These are phyloP conservation scores for Alligator sinensis DNA, from an alignment of 2,113 vertebrate genomes.

Conservation along the genomic window DNA sequence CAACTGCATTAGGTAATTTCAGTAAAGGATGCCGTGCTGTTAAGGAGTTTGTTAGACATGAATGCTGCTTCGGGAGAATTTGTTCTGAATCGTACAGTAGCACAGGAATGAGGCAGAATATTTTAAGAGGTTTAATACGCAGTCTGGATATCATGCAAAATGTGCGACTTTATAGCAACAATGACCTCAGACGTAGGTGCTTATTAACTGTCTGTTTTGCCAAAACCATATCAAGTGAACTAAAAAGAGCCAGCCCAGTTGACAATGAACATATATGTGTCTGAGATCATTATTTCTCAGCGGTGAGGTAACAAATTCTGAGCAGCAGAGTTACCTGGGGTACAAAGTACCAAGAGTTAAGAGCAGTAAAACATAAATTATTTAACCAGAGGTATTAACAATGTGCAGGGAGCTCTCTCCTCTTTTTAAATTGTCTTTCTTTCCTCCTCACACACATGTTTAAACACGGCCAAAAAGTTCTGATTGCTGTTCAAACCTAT, in stretches of 20 bases:
- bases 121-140: conserved; percentile 15
- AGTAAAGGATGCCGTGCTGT: neutral
- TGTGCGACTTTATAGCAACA: neutral
- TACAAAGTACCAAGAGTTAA: neutral
- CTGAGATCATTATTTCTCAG: neutral
- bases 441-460: rapidly evolving
- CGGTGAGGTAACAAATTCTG: neutral
- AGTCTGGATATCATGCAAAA: neutral
- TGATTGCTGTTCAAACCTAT: neutral
- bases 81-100: neutral
- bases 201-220: neutral
- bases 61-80: neutral
- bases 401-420: rapidly evolving
- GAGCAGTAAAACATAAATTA: neutral
- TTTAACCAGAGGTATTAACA: neutral
- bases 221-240: conserved; percentile 11
- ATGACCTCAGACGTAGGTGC: conserved; percentile 7
- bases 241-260: neutral
- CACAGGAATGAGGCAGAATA: neutral
- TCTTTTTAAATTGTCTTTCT: neutral
- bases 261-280: neutral
- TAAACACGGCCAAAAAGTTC: neutral
- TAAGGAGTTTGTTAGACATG: neutral
- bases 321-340: neutral
- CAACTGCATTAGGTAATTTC: neutral